Base-by-base conservation (phyloP, 2,888 invertebrate species). In the Aphidoletes aphidimyza region DNA sequence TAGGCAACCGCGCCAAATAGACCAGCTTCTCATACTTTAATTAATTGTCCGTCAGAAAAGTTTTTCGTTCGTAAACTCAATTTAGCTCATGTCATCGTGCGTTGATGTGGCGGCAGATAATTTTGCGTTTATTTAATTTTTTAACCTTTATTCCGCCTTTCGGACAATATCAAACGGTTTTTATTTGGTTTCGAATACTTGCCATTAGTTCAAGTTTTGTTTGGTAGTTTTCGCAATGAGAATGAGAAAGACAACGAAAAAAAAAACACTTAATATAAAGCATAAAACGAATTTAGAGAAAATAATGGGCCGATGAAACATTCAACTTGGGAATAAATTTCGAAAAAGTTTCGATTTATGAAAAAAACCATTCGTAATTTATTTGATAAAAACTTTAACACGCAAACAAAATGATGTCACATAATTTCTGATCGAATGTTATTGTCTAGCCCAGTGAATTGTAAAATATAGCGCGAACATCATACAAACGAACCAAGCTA, bases 291-390 rank as follows among this genome's bases (percentile, higher is more conserved):
- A n/a, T n/a, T n/a, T n/a, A n/a, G n/a, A n/a, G n/a, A n/a, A n/a
- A n/a, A n/a, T n/a, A n/a, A n/a, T n/a, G n/a, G n/a, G n/a, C n/a
- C n/a, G n/a, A n/a, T n/a, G n/a, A n/a, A n/a, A n/a, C n/a, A n/a
- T n/a, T n/a, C n/a, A n/a, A n/a, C n/a, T n/a, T n/a, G n/a, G n/a
- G n/a, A n/a, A n/a, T n/a, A n/a, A n/a, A n/a, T n/a, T n/a, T n/a
- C n/a, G n/a, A n/a, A n/a, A n/a, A n/a, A n/a, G n/a, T n/a, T n/a
- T n/a, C n/a, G n/a, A n/a, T n/a, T n/a, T n/a, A n/a, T n/a, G n/a
- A n/a, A n/a, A n/a, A n/a, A n/a, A n/a, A n/a, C n/a, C 39, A 39
- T 22, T 54, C 54, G 54, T 54, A 54, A 54, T 54, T 54, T 54
- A 22, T 22, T 54, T 22, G 54, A 54, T 54, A 22, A 54, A 54